Evolutionary conservation across 2,113 vertebrate species (phyloP), one percentile per base, ranked within the genome.

Genomic region (Thymallus thymallus): DNA sequence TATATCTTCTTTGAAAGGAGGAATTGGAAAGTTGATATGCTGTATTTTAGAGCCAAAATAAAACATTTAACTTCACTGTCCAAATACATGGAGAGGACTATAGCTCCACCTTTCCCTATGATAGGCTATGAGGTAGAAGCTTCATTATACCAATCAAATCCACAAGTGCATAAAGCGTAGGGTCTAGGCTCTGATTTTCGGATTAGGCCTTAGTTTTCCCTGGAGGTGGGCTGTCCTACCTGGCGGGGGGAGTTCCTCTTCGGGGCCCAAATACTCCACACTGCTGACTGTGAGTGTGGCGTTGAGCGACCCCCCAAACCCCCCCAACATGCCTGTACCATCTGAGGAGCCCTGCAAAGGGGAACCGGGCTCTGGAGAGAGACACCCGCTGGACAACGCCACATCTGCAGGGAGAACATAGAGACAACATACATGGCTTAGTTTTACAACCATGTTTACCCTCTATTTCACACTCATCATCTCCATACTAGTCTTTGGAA

Each of bases 251-350:
- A 76, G 82, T 9, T 92, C 91, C 69, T 91, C 88, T 2, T 93
- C 91, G 12, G 92, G 92, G 75, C 93, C 91, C 26, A 93, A 90
- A 75, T 93, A 92, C 77, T 93, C 92, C 86, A 92, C 90, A 46
- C 91, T 93, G 87, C 90, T 93, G 79, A 92, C 90, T 32, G 91
- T 90, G 73, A 93, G 84, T 80, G 89, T 90, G 32, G 89, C 73
- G 73, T 74, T 85, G 23, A 92, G 78, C 67, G 87, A 26, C 32
- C 90, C 87, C 61, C 92, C 90, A 23, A 93, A 90, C 16, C 91
- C 87, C 69, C 91, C 89, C 13, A 93, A 85, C 68, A 90, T 85
- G 74, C 91, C 82, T 0, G 86, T 77, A 2, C 86, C 87, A 4
- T 93, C 91, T 7, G 93, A 91, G 81, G 91, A 89, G 61, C 90